Percentiles rank a stretch among this genome's conserved stretches.
Evolutionary conservation across 2,797 vertebrate genomes (phyloP).

Genomic region (Prunella strophiata): DNA sequence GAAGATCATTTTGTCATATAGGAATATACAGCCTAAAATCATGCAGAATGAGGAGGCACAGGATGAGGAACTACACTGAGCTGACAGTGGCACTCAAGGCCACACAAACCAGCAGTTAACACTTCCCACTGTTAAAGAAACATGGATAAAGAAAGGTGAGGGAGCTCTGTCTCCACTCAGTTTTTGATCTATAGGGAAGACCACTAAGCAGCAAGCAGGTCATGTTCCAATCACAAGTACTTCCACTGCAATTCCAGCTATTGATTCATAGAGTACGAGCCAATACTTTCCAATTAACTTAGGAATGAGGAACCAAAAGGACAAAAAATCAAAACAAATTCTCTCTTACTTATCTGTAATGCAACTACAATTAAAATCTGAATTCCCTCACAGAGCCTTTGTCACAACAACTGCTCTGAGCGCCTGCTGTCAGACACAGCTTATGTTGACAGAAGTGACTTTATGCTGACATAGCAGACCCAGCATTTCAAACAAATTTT

Average conservation of each 20-base stretch:
- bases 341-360: background rate
- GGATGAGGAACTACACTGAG: background rate
- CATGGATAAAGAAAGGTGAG: background rate
- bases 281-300: background rate
- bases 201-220: background rate
- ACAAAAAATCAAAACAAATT: background rate
- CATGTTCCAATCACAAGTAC: background rate
- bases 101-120: background rate
- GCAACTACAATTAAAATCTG: background rate
- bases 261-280: background rate
- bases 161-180: background rate
- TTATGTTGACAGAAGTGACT: background rate
- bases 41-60: background rate
- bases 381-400: background rate
- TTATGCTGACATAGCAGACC: background rate
- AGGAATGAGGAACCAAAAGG: rapidly evolving
- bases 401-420: background rate
- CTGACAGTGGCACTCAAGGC: background rate
- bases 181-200: background rate
- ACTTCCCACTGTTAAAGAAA: background rate
- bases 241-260: background rate
- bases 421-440: background rate
- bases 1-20: background rate
- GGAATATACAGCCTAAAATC: background rate
- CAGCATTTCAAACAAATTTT: constrained; percentile 10